Conservation (phyloP, 2,888 invertebrate species). For the Hanleya hanleyi region DNA sequence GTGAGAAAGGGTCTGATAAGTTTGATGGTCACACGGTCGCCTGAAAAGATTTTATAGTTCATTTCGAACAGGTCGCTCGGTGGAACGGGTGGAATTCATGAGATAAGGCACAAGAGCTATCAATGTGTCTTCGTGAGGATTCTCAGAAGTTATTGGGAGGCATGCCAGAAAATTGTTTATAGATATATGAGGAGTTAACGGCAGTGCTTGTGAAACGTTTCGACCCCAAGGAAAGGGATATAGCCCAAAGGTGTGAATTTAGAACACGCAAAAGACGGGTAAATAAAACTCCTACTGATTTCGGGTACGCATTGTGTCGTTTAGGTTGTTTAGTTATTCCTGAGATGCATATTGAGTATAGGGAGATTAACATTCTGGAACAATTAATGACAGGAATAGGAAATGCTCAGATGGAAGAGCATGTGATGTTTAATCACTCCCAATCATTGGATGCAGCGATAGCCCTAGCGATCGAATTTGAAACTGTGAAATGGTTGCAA, state of each 20-base stretch:
- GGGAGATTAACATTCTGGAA: not conserved
- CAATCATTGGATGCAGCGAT: not conserved
- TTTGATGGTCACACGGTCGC: not conserved
- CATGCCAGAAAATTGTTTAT: not conserved
- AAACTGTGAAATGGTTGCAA: conserved; percentile 6
- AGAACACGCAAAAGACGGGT: not conserved
- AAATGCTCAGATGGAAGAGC: not conserved
- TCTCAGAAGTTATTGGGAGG: not conserved
- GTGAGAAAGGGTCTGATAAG: not conserved
- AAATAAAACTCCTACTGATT: not conserved
- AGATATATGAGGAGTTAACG: not conserved
- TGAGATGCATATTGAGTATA: not conserved
- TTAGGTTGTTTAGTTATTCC: not conserved
- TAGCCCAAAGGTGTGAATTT: not conserved
- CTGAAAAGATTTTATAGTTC: not conserved
- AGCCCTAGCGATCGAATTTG: not conserved
- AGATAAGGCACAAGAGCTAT: not conserved
- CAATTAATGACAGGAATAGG: not conserved
- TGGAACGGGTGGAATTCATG: not conserved
- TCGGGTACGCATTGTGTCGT: not conserved
- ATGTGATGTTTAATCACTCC: not conserved
- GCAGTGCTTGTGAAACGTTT: not conserved
- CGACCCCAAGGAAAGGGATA: not conserved
- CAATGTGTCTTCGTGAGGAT: not conserved
- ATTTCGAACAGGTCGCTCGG: not conserved